These are phyloP conservation scores for Conopomorpha cramerella DNA, from an alignment of 1,140 invertebrate genomes.

Conservation along the genomic window DNA sequence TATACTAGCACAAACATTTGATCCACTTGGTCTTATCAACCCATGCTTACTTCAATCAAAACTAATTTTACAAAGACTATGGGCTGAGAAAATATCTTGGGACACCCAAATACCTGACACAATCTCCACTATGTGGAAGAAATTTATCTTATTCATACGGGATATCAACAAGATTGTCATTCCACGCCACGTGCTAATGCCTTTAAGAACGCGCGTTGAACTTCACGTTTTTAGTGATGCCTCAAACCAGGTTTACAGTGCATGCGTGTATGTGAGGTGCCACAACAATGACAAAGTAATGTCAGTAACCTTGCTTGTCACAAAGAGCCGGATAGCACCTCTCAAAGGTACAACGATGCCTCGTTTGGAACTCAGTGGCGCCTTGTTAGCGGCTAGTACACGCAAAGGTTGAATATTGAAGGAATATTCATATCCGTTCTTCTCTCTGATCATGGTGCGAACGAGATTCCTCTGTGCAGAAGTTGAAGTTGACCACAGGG, in stretches of 20 bases:
- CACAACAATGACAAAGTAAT: not conserved
- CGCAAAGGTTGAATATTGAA: too few relatives aligned
- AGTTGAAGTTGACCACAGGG: too few relatives aligned
- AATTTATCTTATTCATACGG: not conserved
- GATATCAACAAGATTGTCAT: not conserved
- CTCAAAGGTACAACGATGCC: not conserved
- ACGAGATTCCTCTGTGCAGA: too few relatives aligned
- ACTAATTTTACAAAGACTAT: constrained; percentile 1
- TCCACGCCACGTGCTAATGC: not conserved
- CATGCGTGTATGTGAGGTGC: not conserved
- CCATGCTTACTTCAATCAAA: constrained; percentile 1
- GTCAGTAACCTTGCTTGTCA: not conserved
- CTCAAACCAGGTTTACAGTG: not conserved
- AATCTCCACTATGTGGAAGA: not conserved
- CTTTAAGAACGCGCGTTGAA: not conserved
- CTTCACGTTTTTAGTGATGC: constrained; percentile 1
- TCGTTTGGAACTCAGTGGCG: not conserved
- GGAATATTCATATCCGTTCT: too few relatives aligned
- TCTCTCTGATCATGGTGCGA: too few relatives aligned
- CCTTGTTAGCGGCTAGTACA: not conserved
- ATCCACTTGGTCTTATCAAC: constrained; percentile 1
- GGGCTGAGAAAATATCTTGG: not conserved
- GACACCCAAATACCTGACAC: not conserved
- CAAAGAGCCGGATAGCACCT: not conserved
- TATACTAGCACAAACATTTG: constrained; percentile 1